phyloP scores from a whole-genome alignment of 1,140 invertebrate genomes.

The Drosophila athabasca region DNA sequence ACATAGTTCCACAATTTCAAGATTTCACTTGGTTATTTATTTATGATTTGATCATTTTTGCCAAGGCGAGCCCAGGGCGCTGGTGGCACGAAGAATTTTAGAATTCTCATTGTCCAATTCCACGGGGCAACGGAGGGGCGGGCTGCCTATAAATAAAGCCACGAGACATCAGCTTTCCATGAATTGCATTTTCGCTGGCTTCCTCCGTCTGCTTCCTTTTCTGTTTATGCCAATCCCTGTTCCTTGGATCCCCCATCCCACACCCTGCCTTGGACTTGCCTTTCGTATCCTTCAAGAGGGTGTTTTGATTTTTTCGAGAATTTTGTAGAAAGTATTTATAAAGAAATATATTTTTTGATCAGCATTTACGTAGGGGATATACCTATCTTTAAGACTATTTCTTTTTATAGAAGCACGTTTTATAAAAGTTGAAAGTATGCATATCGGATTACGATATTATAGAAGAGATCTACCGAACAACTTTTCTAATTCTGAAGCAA shows the following conservation, averaged over 20 bases:
- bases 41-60: conserved; percentile 26
- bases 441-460: too few relatives aligned
- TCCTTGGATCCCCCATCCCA: not conserved
- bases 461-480: too few relatives aligned
- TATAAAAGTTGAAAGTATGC: too few relatives aligned
- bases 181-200: conserved; percentile 72
- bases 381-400: too few relatives aligned
- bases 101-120: conserved; percentile 59
- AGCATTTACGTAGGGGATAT: too few relatives aligned
- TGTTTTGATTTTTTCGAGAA: too few relatives aligned
- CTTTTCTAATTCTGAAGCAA: too few relatives aligned
- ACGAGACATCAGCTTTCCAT: conserved; percentile 71
- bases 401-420: too few relatives aligned
- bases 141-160: conserved; percentile 58
- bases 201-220: conserved; percentile 22
- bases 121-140: not conserved
- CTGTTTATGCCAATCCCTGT: conserved; percentile 19
- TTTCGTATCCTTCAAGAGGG: not conserved
- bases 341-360: not conserved
- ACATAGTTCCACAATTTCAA: not conserved
- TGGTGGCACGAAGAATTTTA: conserved; percentile 50
- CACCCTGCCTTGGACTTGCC: not conserved
- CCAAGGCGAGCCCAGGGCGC: conserved; percentile 3
- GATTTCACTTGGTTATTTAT: conserved; percentile 22
- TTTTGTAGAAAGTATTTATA: too few relatives aligned